These are phyloP conservation scores for Bradysia coprophila DNA, from an alignment of 1,140 invertebrate species.

Conservation along the genomic window DNA sequence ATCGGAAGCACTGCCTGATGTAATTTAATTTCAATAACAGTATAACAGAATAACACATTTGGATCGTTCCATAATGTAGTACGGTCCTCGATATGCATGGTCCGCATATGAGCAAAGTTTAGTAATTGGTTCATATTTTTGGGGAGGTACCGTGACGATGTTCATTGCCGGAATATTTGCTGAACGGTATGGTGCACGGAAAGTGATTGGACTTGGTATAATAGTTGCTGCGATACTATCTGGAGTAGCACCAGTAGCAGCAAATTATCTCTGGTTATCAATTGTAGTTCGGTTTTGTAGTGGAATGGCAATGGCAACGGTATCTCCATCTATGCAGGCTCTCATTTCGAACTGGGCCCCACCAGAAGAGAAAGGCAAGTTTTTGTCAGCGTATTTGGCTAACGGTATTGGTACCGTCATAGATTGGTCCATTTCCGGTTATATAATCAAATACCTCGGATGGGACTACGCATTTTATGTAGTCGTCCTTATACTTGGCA, in stretches of 20 bases:
- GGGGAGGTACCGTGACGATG: constrained; percentile 34
- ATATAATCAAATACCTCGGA: constrained; percentile 33
- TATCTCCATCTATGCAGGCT: constrained; percentile 52
- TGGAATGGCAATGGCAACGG: constrained; percentile 44
- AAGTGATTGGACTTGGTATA: constrained; percentile 48
- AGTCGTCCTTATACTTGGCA: constrained; percentile 30
- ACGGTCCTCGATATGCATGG: no score
- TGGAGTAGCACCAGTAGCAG: constrained; percentile 40
- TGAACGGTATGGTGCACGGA: constrained; percentile 49
- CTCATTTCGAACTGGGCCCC: constrained; percentile 55
- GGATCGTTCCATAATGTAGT: no score
- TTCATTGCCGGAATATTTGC: constrained; percentile 50
- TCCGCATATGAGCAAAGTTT: constrained; percentile 36
- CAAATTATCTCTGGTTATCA: constrained; percentile 38
- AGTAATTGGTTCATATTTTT: constrained; percentile 46
- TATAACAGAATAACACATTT: no score
- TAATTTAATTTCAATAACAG: no score
- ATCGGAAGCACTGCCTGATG: no score
- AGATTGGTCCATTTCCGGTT: constrained; percentile 40
- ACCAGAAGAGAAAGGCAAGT: constrained; percentile 55
- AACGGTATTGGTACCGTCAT: constrained; percentile 59
- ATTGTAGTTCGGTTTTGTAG: constrained; percentile 41
- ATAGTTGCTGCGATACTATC: constrained; percentile 46
- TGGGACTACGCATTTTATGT: constrained; percentile 51
- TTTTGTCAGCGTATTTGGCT: constrained; percentile 51